A percentile compares a stretch with the other conserved stretches of the same genome.
These are phyloP conservation scores for Gryllus bimaculatus DNA, from an alignment of 1,140 invertebrate species.

Conservation along the genomic window DNA sequence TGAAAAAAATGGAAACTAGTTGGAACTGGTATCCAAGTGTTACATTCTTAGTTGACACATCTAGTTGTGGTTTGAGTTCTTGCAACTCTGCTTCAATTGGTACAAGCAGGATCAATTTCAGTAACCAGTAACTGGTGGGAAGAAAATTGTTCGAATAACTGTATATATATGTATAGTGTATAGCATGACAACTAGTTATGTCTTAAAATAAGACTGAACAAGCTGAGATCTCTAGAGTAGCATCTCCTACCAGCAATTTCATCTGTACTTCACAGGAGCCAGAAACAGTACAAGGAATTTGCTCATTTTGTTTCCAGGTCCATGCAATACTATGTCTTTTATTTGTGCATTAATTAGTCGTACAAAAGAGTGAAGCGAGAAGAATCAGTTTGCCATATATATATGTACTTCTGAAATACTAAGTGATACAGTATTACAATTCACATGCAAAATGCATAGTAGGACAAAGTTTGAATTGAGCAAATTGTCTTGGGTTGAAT, in stretches of 20 bases:
- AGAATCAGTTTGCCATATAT: too few relatives aligned
- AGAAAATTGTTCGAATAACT: background rate
- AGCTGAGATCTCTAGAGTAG: background rate
- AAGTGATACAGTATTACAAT: too few relatives aligned
- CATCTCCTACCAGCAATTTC: background rate
- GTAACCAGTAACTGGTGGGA: background rate
- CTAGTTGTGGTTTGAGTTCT: background rate
- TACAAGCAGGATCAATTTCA: background rate
- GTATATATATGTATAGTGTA: background rate
- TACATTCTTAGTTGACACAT: background rate
- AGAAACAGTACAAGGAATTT: background rate
- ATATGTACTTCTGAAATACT: too few relatives aligned
- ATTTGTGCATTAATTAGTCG: too few relatives aligned
- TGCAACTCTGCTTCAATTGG: background rate
- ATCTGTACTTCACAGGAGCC: background rate
- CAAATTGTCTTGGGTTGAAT: background rate
- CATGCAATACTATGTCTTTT: too few relatives aligned
- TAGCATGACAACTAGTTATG: background rate
- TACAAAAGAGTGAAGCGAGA: too few relatives aligned
- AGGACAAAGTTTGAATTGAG: background rate
- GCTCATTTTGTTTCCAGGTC: background rate
- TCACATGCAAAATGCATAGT: too few relatives aligned
- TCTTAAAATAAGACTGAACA: background rate
- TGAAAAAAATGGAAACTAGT: too few relatives aligned
- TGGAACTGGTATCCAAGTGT: too few relatives aligned